Conservation (phyloP, 2,888 invertebrate species). For the Abrostola triplasia region DNA sequence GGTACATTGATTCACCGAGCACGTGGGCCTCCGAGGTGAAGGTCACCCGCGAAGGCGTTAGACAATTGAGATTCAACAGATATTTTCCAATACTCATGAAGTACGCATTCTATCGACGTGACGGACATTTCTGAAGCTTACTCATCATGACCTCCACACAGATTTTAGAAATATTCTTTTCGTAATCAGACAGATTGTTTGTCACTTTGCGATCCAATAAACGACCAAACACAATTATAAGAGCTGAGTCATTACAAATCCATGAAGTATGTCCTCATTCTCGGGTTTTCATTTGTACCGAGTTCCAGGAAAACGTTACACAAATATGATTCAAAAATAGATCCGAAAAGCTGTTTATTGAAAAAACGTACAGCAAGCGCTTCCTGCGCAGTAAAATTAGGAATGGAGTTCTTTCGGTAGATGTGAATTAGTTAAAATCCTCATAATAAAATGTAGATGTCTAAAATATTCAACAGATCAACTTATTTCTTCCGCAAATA, state of each 20-base stretch:
- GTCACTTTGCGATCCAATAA: constrained; percentile 4
- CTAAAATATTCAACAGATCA: no score
- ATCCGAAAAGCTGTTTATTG: constrained; percentile 6
- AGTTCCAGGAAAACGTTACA: constrained; percentile 27
- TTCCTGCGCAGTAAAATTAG: no score
- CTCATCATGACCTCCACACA: constrained; percentile 47
- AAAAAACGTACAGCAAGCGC: constrained; percentile 4
- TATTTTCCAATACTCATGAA: constrained; percentile 54
- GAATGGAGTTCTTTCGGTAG: no score
- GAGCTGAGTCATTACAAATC: constrained; percentile 2
- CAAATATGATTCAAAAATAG: constrained; percentile 36
- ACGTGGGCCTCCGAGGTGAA: constrained; percentile 75
- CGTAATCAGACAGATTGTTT: constrained; percentile 11
- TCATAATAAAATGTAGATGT: no score
- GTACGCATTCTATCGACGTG: constrained; percentile 38
- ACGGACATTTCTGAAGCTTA: constrained; percentile 48
- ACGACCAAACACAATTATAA: neutral
- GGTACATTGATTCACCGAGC: constrained; percentile 57
- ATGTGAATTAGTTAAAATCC: no score
- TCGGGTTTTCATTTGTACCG: constrained; percentile 14
- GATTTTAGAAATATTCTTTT: constrained; percentile 30
- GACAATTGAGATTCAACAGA: constrained; percentile 71
- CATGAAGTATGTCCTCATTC: constrained; percentile 6
- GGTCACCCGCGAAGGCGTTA: constrained; percentile 63
- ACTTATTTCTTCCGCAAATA: no score